A percentile compares a stretch with the other conserved stretches of the same genome.
Evolutionary conservation across 1,140 invertebrate genomes (phyloP).

Genomic region (Sycophila sp.): DNA sequence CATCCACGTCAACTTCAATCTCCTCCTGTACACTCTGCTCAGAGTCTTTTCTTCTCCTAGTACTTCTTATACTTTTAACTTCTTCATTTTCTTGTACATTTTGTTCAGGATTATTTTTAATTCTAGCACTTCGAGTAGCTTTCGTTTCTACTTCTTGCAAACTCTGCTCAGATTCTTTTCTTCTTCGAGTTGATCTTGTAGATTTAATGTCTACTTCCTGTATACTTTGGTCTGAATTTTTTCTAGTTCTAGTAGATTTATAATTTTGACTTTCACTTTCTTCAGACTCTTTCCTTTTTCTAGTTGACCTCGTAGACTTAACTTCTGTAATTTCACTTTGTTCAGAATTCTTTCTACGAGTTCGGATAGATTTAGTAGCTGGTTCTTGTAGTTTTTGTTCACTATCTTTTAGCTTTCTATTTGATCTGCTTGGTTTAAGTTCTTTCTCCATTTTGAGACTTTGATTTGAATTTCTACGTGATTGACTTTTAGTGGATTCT

Average conservation of each 20-base stretch:
- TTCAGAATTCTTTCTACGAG: slow-evolving; percentile 7
- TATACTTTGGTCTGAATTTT: slow-evolving; percentile 25
- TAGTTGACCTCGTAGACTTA: background rate
- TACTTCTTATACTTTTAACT: background rate
- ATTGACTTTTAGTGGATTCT: no score
- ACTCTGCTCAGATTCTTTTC: slow-evolving; percentile 23
- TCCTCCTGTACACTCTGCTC: slow-evolving; percentile 5
- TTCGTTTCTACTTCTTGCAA: background rate
- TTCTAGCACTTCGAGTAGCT: background rate
- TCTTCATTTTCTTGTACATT: background rate
- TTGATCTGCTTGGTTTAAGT: background rate
- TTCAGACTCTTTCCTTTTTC: slow-evolving; percentile 12
- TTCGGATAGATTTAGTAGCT: background rate
- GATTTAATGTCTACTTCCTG: slow-evolving; percentile 4
- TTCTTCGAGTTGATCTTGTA: background rate
- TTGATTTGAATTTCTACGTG: background rate
- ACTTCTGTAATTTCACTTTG: slow-evolving; percentile 1
- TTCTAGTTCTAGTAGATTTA: background rate
- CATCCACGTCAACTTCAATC: slow-evolving; percentile 30
- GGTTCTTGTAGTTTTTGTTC: slow-evolving; percentile 15
- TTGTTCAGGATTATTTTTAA: slow-evolving; percentile 8
- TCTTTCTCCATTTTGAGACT: background rate
- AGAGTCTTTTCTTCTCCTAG: background rate
- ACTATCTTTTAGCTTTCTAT: background rate
- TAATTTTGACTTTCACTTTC: slow-evolving; percentile 4